Evolutionary conservation across 2,888 invertebrate genomes (phyloP).

Genomic region (Tineola bisselliella): DNA sequence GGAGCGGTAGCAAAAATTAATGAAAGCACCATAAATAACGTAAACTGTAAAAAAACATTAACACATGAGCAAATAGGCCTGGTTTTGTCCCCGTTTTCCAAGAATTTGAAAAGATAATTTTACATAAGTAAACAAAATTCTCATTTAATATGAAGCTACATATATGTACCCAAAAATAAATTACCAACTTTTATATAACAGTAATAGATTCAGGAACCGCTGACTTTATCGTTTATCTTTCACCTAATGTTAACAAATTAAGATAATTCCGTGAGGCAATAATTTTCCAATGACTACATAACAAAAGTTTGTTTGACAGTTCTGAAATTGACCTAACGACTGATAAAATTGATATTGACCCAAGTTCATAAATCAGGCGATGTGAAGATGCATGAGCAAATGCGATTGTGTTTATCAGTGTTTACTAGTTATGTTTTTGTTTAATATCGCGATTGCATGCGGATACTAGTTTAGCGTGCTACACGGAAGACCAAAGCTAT

Average conservation of each 20-base stretch:
- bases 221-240: too few relatives aligned
- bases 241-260: too few relatives aligned
- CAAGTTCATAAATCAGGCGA: background rate
- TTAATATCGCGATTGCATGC: background rate
- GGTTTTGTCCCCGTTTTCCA: background rate
- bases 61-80: background rate
- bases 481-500: background rate
- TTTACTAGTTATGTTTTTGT: too few relatives aligned
- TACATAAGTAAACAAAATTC: too few relatives aligned
- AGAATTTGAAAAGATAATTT: too few relatives aligned
- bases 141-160: too few relatives aligned
- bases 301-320: too few relatives aligned
- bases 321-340: background rate
- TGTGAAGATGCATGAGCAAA: background rate
- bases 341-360: background rate
- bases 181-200: too few relatives aligned
- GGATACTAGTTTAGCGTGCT: background rate
- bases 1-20: conserved; percentile 71
- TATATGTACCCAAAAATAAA: too few relatives aligned
- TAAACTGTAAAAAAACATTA: conserved; percentile 45
- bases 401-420: background rate
- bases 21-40: conserved; percentile 70
- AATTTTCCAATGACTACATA: too few relatives aligned
- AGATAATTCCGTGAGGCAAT: too few relatives aligned
- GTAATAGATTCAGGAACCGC: too few relatives aligned